Evolutionary conservation across 2,113 vertebrate genomes (phyloP), one percentile per base, ranked within the genome.

Genomic region (Corydoras sp.): DNA sequence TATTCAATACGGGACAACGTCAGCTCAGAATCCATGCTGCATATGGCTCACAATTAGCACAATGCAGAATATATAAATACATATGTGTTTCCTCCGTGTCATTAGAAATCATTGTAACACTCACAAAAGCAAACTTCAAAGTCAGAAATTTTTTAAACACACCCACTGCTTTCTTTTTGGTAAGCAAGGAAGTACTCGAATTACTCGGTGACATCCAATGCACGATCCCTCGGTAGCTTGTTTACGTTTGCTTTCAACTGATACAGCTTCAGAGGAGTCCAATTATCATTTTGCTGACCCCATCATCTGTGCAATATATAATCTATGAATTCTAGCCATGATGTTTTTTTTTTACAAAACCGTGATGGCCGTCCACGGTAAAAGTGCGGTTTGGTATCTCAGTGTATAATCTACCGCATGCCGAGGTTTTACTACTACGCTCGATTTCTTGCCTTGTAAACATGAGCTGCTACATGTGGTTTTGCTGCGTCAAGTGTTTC

Each of bases 391-490:
- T 74, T 68, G n/a, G 58, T 71, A 70, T 74, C 64, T 64, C n/a
- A 24, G 30, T 64, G 61, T 59, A 72, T 77, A 54, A 76, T 74
- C 71, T 70, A 71, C 73, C 65, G 24, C 74, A 65, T 62, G 62
- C 60, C 32, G 51, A 72, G 32, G 18, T 77, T 68, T 62, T 64
- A 65, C 58, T 64, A 71, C 68, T 55, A 71, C 30, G 75, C 64
- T 65, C 66, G 58, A 63, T 68, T 70, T 65, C 71, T 66, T 69
- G 66, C 54, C 68, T 62, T 69, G 69, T 58, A 69, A 75, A 69
- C 65, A 75, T 60, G 48, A 61, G 56, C 60, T 68, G 49, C 56
- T 70, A 35, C 35, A 53, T 74, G 65, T 72, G 69, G 70, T 67
- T 74, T 73, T 54, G 51, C 49, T 12, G 30, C 7, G 24, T 61